Evolutionary conservation across 2,888 invertebrate species (phyloP).

Genomic region (Paralinhomoeus sp.): DNA sequence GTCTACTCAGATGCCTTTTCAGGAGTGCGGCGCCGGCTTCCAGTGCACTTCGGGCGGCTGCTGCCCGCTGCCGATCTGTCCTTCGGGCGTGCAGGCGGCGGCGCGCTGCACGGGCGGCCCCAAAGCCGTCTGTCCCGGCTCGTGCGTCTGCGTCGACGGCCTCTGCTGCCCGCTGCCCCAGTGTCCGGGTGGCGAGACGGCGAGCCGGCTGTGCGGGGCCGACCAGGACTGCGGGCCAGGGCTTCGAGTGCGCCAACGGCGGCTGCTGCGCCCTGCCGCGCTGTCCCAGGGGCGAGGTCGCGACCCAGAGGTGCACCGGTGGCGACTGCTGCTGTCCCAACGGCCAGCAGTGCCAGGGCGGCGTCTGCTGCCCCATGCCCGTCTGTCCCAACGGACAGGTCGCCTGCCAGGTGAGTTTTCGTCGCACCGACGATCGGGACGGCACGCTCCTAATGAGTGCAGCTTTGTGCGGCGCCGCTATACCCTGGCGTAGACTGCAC

Average conservation of each 20-base stretch:
- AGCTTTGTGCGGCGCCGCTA: too few species aligned
- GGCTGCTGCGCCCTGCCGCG: slow-evolving; percentile 17
- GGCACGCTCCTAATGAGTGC: too few species aligned
- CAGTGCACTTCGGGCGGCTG: slow-evolving; percentile 3
- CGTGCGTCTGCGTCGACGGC: slow-evolving; percentile 11
- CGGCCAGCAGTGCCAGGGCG: slow-evolving; percentile 1
- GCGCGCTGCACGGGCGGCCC: slow-evolving; percentile 5
- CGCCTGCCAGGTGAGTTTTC: too few species aligned
- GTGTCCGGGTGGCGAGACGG: slow-evolving; percentile 9
- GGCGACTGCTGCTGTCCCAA: neutral
- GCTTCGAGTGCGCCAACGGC: slow-evolving; percentile 15
- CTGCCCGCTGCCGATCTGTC: slow-evolving; percentile 4
- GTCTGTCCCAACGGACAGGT: slow-evolving; percentile 13
- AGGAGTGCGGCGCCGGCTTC: slow-evolving; percentile 15
- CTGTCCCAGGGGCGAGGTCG: slow-evolving; percentile 15
- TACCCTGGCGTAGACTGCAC: too few species aligned
- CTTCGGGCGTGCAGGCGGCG: slow-evolving; percentile 13
- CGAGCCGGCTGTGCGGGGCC: slow-evolving; percentile 2
- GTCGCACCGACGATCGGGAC: too few species aligned
- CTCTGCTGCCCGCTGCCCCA: slow-evolving; percentile 16
- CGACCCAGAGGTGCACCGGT: slow-evolving; percentile 4
- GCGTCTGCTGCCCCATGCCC: slow-evolving; percentile 17
- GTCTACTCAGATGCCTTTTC: too few species aligned
- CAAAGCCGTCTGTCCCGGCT: slow-evolving; percentile 1
- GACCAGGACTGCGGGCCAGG: slow-evolving; percentile 8